Evolutionary conservation across 2,797 vertebrate species (phyloP), one percentile per base, ranked within the genome.

Genomic region (Steatocranus sp.): DNA sequence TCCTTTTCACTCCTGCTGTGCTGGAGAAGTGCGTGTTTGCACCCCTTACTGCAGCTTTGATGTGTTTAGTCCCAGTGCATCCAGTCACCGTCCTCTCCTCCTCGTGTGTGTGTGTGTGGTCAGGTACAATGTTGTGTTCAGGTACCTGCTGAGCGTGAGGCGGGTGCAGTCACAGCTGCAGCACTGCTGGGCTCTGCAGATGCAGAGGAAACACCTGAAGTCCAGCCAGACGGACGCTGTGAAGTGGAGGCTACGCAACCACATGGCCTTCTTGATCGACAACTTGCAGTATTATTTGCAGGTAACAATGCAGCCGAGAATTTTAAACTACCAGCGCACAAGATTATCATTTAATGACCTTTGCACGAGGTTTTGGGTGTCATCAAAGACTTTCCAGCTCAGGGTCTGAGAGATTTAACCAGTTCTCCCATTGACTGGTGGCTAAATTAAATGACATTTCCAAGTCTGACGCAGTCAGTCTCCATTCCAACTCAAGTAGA

Each of bases 241-340:
- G 32, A 99, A 99, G 93, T 99, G 97, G 97, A 96, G 98, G 32
- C 95, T 99, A 5, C 96, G 98, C 79, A 98, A 99, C 87, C 99
- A 99, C 95, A 99, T 99, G 99, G 97, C 98, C 0, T 99, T 99
- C 90, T 87, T 99, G 17, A 98, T 99, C 41, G 99, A 99, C 89
- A 99, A 99, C 91, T 97, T 99, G 87, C 99, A 99, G 92, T 99
- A 99, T 90, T 99, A 99, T 84, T 87, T 99, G 23, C 99, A 99
- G 97, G 98, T 99, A 50, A 66, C 1, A 17, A 6, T 46, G 15
- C 41, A 27, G 4, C 14, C 1, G 2, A 25, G 23, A 6, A 43
- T 7, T 68, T 17, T 2, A 2, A 70, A 70, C 66, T 46, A 43
- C 9, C 4, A 4, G 38, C 4, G 4, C 25, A n/a, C 17, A 5